Conservation (phyloP, 2,797 vertebrate species). For the Melanotaenia pygmaea region DNA sequence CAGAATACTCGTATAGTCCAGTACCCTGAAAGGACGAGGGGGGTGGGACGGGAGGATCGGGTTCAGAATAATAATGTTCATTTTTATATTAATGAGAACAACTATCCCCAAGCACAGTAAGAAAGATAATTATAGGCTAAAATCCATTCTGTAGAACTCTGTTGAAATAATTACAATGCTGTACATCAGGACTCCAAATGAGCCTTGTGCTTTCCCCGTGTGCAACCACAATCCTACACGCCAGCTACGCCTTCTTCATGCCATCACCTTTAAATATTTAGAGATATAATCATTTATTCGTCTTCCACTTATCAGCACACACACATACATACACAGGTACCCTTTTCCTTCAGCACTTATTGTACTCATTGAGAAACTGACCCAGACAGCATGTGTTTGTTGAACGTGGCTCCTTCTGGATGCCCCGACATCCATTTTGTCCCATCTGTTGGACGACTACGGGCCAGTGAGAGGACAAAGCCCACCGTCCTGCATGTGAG, state of each 20-base stretch:
- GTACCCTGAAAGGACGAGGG: conserved; percentile 73
- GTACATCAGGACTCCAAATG: conserved; percentile 89
- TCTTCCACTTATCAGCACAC: conserved; percentile 34
- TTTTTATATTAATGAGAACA: conserved; percentile 84
- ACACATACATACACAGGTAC: conserved; percentile 6
- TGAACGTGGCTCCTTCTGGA: conserved; percentile 21
- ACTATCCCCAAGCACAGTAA: conserved; percentile 91
- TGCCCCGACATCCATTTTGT: conserved; percentile 16
- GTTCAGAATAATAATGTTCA: conserved; percentile 75
- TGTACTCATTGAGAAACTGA: conserved; percentile 57
- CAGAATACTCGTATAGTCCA: conserved; percentile 85
- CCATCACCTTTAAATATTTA: conserved; percentile 52
- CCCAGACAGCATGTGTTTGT: conserved; percentile 14
- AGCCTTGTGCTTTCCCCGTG: conserved; percentile 92
- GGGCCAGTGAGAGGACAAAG: conserved; percentile 21
- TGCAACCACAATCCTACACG: conserved; percentile 63
- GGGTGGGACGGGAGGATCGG: conserved; percentile 26
- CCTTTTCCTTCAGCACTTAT: conserved; percentile 44
- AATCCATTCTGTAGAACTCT: conserved; percentile 92
- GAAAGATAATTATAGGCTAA: conserved; percentile 94
- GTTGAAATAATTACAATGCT: conserved; percentile 92
- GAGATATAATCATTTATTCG: conserved; percentile 48
- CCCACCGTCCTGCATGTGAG: conserved; percentile 11
- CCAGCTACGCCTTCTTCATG: conserved; percentile 52
- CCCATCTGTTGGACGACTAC: conserved; percentile 19